These are phyloP conservation scores for Apodemia duryi DNA, from an alignment of 2,888 invertebrate genomes.

Conservation along the genomic window DNA sequence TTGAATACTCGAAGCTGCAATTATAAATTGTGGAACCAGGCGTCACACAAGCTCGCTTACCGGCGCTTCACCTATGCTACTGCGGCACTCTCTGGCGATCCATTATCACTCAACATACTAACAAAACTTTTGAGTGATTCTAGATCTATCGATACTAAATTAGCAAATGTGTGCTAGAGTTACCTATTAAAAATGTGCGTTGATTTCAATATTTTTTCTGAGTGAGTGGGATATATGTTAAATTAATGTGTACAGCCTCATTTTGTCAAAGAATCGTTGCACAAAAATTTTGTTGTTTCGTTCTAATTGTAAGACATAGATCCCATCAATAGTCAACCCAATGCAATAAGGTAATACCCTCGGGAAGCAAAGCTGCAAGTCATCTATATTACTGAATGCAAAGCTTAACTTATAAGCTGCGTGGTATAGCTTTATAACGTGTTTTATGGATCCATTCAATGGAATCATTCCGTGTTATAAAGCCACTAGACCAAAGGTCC, in stretches of 20 bases:
- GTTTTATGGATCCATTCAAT: conserved; percentile 47
- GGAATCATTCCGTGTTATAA: conserved; percentile 66
- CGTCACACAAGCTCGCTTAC: conserved; percentile 78
- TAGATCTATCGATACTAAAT: conserved; percentile 44
- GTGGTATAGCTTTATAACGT: conserved; percentile 76
- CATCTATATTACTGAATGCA: conserved; percentile 76
- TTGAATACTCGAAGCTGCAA: conserved; percentile 96
- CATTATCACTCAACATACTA: conserved; percentile 49
- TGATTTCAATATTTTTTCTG: conserved; percentile 51
- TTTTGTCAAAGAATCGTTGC: conserved; percentile 26
- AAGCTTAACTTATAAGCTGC: conserved; percentile 76
- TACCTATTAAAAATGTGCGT: conserved; percentile 71
- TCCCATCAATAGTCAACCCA: conserved; percentile 72
- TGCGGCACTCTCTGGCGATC: conserved; percentile 55
- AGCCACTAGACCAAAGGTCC: conserved; percentile 68
- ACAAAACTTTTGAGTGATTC: conserved; percentile 45
- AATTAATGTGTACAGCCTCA: conserved; percentile 27
- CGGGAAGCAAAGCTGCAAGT: conserved; percentile 76
- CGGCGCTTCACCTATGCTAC: conserved; percentile 80
- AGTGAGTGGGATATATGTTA: conserved; percentile 77
- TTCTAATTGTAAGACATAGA: conserved; percentile 54
- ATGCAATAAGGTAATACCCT: conserved; percentile 59
- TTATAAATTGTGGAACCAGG: conserved; percentile 78
- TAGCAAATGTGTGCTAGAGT: conserved; percentile 76
- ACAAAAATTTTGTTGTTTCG: conserved; percentile 2